Conservation (phyloP, 2,797 vertebrate species). For the Mareca strepera region DNA sequence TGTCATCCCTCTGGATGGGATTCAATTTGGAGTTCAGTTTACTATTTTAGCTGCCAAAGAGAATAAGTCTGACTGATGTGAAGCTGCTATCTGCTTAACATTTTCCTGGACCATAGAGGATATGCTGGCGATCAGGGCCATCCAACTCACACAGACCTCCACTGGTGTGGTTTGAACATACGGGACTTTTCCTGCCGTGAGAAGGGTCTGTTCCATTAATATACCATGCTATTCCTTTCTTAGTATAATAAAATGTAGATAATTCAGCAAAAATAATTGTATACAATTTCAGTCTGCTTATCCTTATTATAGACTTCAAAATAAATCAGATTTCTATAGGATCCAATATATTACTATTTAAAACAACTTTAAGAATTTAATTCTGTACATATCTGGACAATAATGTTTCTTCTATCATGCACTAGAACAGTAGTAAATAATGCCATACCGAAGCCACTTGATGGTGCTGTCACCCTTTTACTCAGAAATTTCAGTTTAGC, state of each 20-base stretch:
- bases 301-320: background rate
- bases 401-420: background rate
- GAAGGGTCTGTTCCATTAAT: background rate
- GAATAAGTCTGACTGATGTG: background rate
- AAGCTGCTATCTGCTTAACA: background rate
- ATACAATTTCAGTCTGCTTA: background rate
- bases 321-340: background rate
- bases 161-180: background rate
- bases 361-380: background rate
- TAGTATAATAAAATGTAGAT: background rate
- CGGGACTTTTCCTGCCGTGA: background rate
- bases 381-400: background rate
- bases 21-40: background rate
- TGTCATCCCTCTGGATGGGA: background rate
- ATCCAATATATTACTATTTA: background rate
- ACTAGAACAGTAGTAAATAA: background rate
- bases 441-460: constrained; percentile 34
- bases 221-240: background rate
- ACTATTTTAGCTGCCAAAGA: background rate
- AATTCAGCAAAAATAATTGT: background rate
- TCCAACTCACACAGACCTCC: background rate
- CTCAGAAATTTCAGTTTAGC: background rate
- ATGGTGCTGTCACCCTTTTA: constrained; percentile 58
- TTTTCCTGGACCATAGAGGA: background rate
- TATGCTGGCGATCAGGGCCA: background rate